phyloP scores from a whole-genome alignment of 2,888 invertebrate species.

The Agriopis aurantiaria region DNA sequence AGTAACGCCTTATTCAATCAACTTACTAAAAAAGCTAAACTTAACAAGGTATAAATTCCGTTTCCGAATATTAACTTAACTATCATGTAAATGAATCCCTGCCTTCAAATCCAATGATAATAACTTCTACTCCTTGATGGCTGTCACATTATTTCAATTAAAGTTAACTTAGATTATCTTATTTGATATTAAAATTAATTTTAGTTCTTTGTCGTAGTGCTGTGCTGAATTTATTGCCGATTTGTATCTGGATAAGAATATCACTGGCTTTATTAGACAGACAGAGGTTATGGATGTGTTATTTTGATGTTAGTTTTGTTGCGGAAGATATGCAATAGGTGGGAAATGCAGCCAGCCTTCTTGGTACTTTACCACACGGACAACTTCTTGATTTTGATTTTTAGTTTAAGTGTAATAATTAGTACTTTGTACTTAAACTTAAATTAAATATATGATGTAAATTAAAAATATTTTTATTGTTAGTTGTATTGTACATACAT shows the following conservation, averaged over 20 bases:
- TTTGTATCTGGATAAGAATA: constrained; percentile 32
- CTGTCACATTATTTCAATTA: constrained; percentile 36
- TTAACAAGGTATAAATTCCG: neutral
- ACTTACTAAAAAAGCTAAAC: neutral
- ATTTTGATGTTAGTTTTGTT: neutral
- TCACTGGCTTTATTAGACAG: constrained; percentile 26
- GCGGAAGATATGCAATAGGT: neutral
- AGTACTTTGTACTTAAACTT: too few species aligned
- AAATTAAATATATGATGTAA: too few species aligned
- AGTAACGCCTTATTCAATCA: too few species aligned
- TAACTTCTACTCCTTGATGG: constrained; percentile 16
- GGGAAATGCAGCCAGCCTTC: neutral
- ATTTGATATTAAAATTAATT: constrained; percentile 29
- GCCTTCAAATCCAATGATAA: constrained; percentile 30
- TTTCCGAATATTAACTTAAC: constrained; percentile 5
- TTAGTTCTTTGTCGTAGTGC: constrained; percentile 24
- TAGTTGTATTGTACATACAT: too few species aligned
- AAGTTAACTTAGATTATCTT: constrained; percentile 27
- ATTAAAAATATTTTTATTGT: too few species aligned
- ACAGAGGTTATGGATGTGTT: constrained; percentile 9
- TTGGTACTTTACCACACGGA: too few species aligned
- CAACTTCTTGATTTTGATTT: too few species aligned
- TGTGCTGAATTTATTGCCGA: constrained; percentile 33
- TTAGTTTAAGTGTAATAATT: too few species aligned
- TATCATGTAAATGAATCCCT: constrained; percentile 21